Evolutionary conservation across 2,113 vertebrate genomes (phyloP).

Genomic region (Gambusia affinis): DNA sequence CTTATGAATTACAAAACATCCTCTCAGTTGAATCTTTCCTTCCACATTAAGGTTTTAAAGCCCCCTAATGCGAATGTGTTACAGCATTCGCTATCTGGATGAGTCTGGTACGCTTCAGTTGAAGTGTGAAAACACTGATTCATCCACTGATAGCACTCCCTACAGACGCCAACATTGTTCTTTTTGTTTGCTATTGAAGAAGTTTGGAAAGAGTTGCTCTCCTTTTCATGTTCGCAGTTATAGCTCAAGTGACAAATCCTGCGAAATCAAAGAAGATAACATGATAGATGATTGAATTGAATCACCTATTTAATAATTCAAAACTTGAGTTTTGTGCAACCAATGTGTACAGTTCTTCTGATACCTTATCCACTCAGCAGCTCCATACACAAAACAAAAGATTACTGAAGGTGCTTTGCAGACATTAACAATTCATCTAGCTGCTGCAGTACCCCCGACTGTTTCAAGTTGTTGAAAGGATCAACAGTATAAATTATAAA

Average conservation of each 20-base stretch:
- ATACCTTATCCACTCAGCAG: constrained; percentile 11
- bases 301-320: no score
- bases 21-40: background rate
- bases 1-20: constrained; percentile 9
- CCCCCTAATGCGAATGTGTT: constrained; percentile 2
- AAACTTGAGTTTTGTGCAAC: constrained; percentile 9
- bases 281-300: no score
- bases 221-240: background rate
- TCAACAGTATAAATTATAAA: constrained; percentile 30
- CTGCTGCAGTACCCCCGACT: background rate
- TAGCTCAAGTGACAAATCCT: background rate
- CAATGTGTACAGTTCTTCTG: constrained; percentile 26
- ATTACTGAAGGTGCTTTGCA: constrained; percentile 5
- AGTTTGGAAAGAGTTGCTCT: background rate
- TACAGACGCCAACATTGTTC: background rate
- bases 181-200: constrained; percentile 1
- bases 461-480: constrained; percentile 26
- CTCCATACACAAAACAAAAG: constrained; percentile 30
- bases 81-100: background rate
- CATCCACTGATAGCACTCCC: constrained; percentile 1
- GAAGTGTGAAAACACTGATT: constrained; percentile 3
- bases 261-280: no score
- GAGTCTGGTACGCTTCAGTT: background rate
- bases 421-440: constrained; percentile 42
- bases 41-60: constrained; percentile 2